Base-by-base conservation (phyloP, 2,113 vertebrate species). In the Neogobius melanostomus region DNA sequence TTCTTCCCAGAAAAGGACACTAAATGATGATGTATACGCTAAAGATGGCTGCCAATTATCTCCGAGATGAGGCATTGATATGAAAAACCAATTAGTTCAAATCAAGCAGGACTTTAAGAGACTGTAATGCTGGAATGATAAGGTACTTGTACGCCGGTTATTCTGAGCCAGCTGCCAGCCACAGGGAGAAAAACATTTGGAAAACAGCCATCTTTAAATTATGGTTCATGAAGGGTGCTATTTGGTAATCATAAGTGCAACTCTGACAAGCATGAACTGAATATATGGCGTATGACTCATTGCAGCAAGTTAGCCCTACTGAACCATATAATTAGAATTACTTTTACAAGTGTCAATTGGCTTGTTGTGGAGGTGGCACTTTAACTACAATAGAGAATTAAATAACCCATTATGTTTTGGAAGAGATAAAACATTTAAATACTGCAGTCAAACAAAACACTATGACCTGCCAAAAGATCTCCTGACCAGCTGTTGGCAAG, bases 201-300 rank as follows among this genome's bases (percentile, higher is more conserved):
- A 57, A 69, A 77, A 64, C 7, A 11, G 64, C 53, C 73, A 75
- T 68, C 64, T 66, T 80, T 50, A 68, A 82, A 82, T 69, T 0
- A 17, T 44, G 36, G 62, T 65, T 79, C 59, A 62, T 48, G 45
- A 71, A 67, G 5, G 49, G 51, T 73, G 50, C 49, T 45, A 64
- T 54, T 50, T 36, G 43, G 59, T 60, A 71, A 68, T 11, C 51
- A 53, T 48, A 9, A 14, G 60, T 56, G 16, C 69, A 61, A 66
- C 15, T 3, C 1, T 68, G 21, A 49, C 63, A 79, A 72, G 66
- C 79, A 75, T 73, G 77, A 74, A 14, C 7, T 74, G 42, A 75
- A 70, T 76, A 71, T 76, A 80, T 52, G 47, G 11, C 74, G 75
- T 71, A 63, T 78, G 77, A 85, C 68, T 85, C 72, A 75, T 56